phyloP scores from a whole-genome alignment of 2,888 invertebrate species.

The Chrysomela aeneicollis region DNA sequence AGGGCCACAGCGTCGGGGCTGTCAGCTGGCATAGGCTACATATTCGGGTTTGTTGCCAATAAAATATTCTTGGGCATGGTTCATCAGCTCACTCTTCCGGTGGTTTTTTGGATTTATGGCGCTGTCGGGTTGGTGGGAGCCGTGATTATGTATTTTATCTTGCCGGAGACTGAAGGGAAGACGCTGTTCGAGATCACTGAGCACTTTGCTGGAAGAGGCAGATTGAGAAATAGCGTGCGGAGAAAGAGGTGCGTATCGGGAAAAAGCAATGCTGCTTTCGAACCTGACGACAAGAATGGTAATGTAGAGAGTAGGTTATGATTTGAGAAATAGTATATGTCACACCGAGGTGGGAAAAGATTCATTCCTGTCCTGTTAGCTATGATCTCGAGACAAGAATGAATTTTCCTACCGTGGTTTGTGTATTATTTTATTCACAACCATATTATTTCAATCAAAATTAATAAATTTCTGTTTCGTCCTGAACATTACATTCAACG shows the following conservation, averaged over 20 bases:
- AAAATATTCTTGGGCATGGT: constrained; percentile 77
- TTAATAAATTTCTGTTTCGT: no score
- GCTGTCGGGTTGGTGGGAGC: constrained; percentile 70
- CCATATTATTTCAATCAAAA: no score
- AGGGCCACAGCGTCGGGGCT: constrained; percentile 77
- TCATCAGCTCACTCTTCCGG: constrained; percentile 69
- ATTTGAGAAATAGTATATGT: background rate
- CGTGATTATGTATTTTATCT: constrained; percentile 70
- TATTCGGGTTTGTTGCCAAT: constrained; percentile 78
- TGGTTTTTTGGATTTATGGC: constrained; percentile 77
- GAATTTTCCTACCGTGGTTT: no score
- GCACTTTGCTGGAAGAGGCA: constrained; percentile 70
- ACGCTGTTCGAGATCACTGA: constrained; percentile 75
- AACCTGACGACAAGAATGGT: constrained; percentile 17
- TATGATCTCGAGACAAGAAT: no score
- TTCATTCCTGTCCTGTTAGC: no score
- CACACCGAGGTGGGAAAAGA: no score
- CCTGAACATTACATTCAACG: no score
- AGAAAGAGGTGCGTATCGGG: constrained; percentile 45
- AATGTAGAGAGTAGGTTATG: constrained; percentile 24
- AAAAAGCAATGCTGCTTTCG: constrained; percentile 29
- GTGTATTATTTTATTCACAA: no score
- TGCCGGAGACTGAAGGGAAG: constrained; percentile 87
- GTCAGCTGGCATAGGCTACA: constrained; percentile 76
- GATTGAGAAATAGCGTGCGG: constrained; percentile 63